Conservation (phyloP, 2,888 invertebrate species). For the Dorcus hopei region DNA sequence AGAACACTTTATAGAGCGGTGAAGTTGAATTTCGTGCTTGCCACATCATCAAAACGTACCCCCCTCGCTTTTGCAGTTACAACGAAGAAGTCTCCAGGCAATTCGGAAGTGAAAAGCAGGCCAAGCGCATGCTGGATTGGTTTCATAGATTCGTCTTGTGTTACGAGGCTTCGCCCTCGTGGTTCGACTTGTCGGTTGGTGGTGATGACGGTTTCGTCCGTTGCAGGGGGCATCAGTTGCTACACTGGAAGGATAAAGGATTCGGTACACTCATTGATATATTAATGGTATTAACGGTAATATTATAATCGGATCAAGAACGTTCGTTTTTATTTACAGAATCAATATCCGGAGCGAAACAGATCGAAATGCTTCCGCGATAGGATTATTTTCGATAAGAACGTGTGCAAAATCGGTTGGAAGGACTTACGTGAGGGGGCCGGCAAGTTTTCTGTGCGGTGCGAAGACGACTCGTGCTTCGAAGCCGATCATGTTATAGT, state of each 20-base stretch:
- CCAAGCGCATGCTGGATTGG: constrained; percentile 36
- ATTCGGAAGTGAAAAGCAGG: constrained; percentile 18
- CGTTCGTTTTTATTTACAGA: constrained; percentile 24
- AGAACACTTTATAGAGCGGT: constrained; percentile 40
- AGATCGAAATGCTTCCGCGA: constrained; percentile 37
- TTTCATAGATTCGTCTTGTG: constrained; percentile 40
- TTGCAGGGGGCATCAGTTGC: constrained; percentile 67
- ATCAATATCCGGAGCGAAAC: constrained; percentile 36
- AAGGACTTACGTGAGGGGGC: constrained; percentile 19
- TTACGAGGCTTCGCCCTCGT: constrained; percentile 59
- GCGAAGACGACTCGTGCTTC: constrained; percentile 54
- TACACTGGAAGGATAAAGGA: constrained; percentile 74
- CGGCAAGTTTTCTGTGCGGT: constrained; percentile 47
- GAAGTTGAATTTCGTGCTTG: constrained; percentile 17
- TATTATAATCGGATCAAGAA: too few relatives aligned
- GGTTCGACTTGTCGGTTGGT: constrained; percentile 66
- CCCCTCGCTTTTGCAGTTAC: constrained; percentile 28
- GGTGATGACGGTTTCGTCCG: constrained; percentile 62
- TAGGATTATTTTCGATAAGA: constrained; percentile 41
- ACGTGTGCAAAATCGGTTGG: constrained; percentile 40
- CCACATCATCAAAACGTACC: background rate
- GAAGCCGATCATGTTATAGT: constrained; percentile 63
- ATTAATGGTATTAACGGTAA: constrained; percentile 55
- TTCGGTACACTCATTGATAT: constrained; percentile 66
- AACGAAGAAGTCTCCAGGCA: constrained; percentile 25